Evolutionary conservation across 2,888 invertebrate genomes (phyloP).

Genomic region (Pseudococcus longispinus): DNA sequence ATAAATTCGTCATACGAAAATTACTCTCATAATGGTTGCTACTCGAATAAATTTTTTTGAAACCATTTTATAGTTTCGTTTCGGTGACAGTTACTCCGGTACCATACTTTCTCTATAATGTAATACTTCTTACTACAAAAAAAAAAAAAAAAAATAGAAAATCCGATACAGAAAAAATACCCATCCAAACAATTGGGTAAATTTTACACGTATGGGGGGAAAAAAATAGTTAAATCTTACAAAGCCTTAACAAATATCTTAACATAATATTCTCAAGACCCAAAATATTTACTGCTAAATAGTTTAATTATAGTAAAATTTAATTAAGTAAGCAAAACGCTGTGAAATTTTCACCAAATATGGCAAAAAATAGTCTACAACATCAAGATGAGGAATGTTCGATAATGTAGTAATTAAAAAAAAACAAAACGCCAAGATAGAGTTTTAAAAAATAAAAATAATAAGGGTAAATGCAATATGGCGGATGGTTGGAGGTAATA

Average conservation of each 20-base stretch:
- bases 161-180: neutral
- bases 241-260: neutral
- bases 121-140: neutral
- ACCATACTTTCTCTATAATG: neutral
- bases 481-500: neutral
- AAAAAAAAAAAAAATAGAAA: neutral
- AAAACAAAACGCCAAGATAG: neutral
- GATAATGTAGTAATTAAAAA: neutral
- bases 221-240: neutral
- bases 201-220: neutral
- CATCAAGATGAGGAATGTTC: conserved; percentile 4
- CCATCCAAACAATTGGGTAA: neutral
- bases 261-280: neutral
- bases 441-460: neutral
- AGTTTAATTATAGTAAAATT: neutral
- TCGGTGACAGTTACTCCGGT: conserved; percentile 11
- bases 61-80: conserved; percentile 36
- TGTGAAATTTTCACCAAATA: neutral
- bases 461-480: neutral
- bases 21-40: conserved; percentile 24
- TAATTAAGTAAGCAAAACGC: neutral
- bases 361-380: too few relatives aligned
- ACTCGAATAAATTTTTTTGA: neutral
- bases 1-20: conserved; percentile 36
- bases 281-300: neutral